phyloP scores from a whole-genome alignment of 64 coral and sea anemone genomes.

The Actinia equina region DNA sequence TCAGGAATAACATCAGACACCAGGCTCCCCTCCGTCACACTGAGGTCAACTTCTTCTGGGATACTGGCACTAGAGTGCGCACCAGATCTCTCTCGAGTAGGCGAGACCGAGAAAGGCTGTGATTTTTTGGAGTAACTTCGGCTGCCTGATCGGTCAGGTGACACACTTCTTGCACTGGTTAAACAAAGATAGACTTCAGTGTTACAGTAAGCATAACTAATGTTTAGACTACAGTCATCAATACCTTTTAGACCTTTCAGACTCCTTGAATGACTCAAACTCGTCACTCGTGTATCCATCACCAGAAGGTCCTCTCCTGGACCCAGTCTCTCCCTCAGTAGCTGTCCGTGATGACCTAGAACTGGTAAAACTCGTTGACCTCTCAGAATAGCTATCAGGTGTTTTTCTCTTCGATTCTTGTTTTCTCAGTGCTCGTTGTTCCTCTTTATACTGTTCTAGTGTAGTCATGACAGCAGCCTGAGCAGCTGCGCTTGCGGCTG shows the following conservation, averaged over 20 bases:
- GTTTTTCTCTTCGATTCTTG: background rate
- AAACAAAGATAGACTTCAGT: background rate
- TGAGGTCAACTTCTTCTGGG: slow-evolving; percentile 69
- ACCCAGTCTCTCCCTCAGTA: slow-evolving; percentile 1
- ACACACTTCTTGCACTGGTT: slow-evolving; percentile 5
- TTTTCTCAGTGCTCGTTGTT: slow-evolving; percentile 37
- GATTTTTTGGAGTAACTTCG: slow-evolving; percentile 16
- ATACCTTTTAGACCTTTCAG: slow-evolving; percentile 55
- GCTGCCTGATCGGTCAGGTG: slow-evolving; percentile 22
- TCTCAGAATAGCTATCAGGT: slow-evolving; percentile 26
- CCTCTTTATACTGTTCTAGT: slow-evolving; percentile 58
- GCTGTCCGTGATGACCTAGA: slow-evolving; percentile 35
- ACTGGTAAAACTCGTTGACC: slow-evolving; percentile 31
- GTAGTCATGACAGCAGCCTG: slow-evolving; percentile 69
- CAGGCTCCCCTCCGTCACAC: slow-evolving; percentile 73
- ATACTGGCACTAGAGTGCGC: slow-evolving; percentile 49
- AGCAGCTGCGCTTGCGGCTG: slow-evolving; percentile 80
- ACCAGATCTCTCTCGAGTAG: slow-evolving; percentile 26
- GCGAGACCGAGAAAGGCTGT: background rate
- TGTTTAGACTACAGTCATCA: background rate
- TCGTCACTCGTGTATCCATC: slow-evolving; percentile 78
- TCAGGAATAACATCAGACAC: slow-evolving; percentile 61
- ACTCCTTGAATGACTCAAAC: slow-evolving; percentile 66
- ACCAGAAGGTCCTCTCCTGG: background rate
- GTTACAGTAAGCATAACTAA: background rate